phyloP scores from a whole-genome alignment of 2,888 invertebrate genomes.

The Helleia helle region DNA sequence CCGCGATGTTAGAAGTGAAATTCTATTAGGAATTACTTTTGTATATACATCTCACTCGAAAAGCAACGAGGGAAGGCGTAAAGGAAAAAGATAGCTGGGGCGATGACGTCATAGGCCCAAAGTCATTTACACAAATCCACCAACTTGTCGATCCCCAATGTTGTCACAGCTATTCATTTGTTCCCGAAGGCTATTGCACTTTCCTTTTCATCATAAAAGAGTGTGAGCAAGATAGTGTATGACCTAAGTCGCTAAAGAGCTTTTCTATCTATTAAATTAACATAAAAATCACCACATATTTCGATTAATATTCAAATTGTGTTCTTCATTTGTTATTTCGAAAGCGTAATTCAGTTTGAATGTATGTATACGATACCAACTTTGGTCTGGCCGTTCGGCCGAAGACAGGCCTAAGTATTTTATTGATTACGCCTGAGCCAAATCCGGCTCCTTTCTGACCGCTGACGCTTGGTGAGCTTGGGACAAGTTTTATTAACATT shows the following conservation, averaged over 20 bases:
- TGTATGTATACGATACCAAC: not conserved
- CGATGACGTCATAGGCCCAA: not conserved
- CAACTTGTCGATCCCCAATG: not conserved
- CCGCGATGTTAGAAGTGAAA: not conserved
- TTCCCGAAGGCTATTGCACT: not conserved
- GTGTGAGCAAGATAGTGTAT: not conserved
- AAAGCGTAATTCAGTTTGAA: not conserved
- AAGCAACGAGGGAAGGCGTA: not conserved
- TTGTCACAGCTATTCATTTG: not conserved
- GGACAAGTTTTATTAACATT: not conserved
- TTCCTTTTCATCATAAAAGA: not conserved
- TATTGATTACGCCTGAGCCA: conserved; percentile 1
- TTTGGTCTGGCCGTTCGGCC: not conserved
- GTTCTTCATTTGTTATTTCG: not conserved
- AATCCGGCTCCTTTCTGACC: not conserved
- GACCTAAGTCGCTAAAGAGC: not conserved
- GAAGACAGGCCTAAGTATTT: not conserved
- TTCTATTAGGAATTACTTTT: not conserved
- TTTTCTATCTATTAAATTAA: not conserved
- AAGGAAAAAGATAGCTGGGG: not conserved
- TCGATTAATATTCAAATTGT: too few relatives aligned
- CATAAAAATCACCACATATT: too few relatives aligned
- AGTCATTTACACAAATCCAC: not conserved
- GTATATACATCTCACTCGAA: not conserved
- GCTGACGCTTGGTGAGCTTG: not conserved